Percentiles rank a stretch among this genome's conserved stretches.
These are phyloP conservation scores for Eristalinus aeneus DNA, from an alignment of 2,888 invertebrate genomes.

Conservation along the genomic window DNA sequence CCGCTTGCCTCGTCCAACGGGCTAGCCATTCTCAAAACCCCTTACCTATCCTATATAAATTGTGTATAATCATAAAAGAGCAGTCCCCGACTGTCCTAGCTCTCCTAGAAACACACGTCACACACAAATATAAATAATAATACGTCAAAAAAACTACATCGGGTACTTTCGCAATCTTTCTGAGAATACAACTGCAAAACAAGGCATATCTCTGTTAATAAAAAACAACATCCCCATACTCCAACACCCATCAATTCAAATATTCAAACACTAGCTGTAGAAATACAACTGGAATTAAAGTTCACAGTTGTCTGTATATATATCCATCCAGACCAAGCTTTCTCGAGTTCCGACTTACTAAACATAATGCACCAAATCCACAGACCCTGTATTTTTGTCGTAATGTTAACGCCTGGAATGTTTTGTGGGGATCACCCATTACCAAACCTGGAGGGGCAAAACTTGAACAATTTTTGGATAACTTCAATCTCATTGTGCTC, in stretches of 20 bases:
- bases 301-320: constrained; percentile 30
- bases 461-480: no score
- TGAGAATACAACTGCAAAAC: no score
- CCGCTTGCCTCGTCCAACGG: no score
- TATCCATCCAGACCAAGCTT: constrained; percentile 22
- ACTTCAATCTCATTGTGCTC: constrained; percentile 3
- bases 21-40: no score
- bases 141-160: constrained; percentile 26
- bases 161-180: constrained; percentile 41
- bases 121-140: neutral
- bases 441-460: neutral
- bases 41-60: no score
- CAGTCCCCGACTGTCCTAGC: constrained; percentile 49
- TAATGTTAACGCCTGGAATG: neutral
- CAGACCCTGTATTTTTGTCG: neutral
- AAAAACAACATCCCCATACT: constrained; percentile 47
- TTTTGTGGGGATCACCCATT: no score
- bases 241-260: constrained; percentile 11
- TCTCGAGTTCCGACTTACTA: neutral
- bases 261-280: constrained; percentile 22
- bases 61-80: no score
- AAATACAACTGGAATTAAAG: no score
- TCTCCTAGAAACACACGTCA: constrained; percentile 59
- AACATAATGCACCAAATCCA: no score
- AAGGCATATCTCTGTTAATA: constrained; percentile 47